Base-by-base conservation (phyloP, 2,888 invertebrate species). In the Phalera bucephala region DNA sequence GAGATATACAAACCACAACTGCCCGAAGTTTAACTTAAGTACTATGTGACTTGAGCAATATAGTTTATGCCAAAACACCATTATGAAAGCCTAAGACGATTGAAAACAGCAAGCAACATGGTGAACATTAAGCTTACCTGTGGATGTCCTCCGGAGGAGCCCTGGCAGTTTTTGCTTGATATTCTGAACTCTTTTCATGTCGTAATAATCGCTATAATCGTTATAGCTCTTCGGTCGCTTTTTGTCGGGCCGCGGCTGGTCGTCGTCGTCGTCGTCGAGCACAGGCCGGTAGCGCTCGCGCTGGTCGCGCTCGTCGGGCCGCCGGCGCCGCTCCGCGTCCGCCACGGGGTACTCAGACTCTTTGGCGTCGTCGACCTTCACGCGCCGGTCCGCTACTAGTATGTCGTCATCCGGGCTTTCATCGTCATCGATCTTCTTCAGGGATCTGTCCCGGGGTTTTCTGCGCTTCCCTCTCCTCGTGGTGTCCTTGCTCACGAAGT, bases 191-290 rank as follows among this genome's bases (percentile, higher is more conserved):
- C 81, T 70, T 45, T 72, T 77, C 79, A 80, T 79, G 36, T 81
- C 83, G 35, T 77, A 78, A 52, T 81, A 87, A 20, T 81, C 76
- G 2, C 65, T 62, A 44, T 83, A 80, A 20, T 78, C 71, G 2
- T 58, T 56, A 23, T 65, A 57, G 32, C 58, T 60, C 14, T 28
- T 31, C 33, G 39, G 32, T 36, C 51, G 31, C 27, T n/a, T n/a
- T n/a, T n/a, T 17, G 5, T 38, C 38, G 21, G 31, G 10, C 33
- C 33, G 32, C 6, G 13, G 35, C 4, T 17, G 13, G 2, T 6
- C 14, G 13, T 4, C 31, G 1, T 21, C 23, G 2, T 23, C 23
- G 10, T 39, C 36, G 0, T 35, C 22, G 12, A 28, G 2, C 6
- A 20, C 15, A 1, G 37, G 28, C 2, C 33, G 35, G 12, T 27